Evolutionary conservation across 2,797 vertebrate genomes (phyloP).

Genomic region (Pseudochirops cupreus): DNA sequence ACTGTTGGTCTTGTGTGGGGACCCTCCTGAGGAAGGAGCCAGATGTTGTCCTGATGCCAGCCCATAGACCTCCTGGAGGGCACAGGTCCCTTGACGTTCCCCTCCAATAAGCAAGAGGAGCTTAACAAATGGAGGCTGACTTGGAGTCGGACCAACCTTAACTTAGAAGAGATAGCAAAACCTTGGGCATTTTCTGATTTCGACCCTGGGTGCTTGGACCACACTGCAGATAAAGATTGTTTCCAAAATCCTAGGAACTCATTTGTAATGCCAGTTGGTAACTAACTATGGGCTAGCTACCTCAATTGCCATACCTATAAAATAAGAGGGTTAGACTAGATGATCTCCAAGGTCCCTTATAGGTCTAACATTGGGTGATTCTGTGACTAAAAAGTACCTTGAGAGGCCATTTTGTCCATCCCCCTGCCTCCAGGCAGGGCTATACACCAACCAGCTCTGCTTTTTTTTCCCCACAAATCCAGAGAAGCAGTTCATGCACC

Average conservation of each 20-base stretch:
- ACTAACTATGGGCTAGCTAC: not conserved
- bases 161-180: not conserved
- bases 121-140: not conserved
- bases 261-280: not conserved
- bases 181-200: not conserved
- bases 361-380: not conserved
- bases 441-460: not conserved
- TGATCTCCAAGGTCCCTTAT: not conserved
- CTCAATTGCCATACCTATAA: not conserved
- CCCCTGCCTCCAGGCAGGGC: not conserved
- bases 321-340: not conserved
- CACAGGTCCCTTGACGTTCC: not conserved
- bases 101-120: not conserved
- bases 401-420: slow-evolving; percentile 46
- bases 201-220: not conserved
- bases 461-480: not conserved
- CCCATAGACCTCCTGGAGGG: not conserved
- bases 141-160: not conserved
- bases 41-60: not conserved
- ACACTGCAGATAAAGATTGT: not conserved
- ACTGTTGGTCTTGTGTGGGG: not conserved
- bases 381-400: slow-evolving; percentile 36
- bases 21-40: not conserved
- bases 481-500: not conserved
- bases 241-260: not conserved